These are phyloP conservation scores for Epinotia bilunana DNA, from an alignment of 2,888 invertebrate species.

Conservation along the genomic window DNA sequence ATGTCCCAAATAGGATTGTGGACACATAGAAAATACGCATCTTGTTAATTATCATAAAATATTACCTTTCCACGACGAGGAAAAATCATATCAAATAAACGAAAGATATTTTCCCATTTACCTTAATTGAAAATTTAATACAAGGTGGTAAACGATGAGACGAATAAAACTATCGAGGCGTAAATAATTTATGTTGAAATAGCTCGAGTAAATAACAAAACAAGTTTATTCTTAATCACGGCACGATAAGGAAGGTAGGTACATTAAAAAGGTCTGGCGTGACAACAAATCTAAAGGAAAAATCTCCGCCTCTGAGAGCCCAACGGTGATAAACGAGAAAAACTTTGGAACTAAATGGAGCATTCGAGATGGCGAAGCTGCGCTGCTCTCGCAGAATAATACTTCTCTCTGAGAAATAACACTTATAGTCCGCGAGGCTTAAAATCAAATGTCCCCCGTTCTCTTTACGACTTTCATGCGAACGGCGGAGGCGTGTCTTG, in stretches of 20 bases:
- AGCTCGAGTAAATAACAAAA: conserved; percentile 52
- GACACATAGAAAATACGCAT: not conserved
- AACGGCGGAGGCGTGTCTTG: conserved; percentile 67
- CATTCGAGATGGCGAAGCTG: conserved; percentile 82
- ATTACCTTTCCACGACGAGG: not conserved
- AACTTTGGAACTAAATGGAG: conserved; percentile 85
- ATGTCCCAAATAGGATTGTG: not conserved
- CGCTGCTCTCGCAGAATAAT: conserved; percentile 83
- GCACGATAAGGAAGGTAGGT: conserved; percentile 78
- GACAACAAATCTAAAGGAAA: conserved; percentile 85
- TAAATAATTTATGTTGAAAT: conserved; percentile 30
- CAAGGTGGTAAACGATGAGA: conserved; percentile 11
- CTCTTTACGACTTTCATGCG: conserved; percentile 69
- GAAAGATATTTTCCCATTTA: not conserved
- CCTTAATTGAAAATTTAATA: conserved; percentile 2
- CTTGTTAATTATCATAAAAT: not conserved
- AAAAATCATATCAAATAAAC: not conserved
- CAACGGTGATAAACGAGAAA: conserved; percentile 85
- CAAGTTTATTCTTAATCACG: conserved; percentile 77
- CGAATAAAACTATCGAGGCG: conserved; percentile 32
- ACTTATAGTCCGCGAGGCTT: conserved; percentile 84
- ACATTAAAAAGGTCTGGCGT: conserved; percentile 85
- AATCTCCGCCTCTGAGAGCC: conserved; percentile 83
- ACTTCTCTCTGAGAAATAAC: conserved; percentile 83
- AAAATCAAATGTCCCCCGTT: conserved; percentile 82